Base-by-base conservation (phyloP, 2,113 vertebrate species). In the Pavo muticus region DNA sequence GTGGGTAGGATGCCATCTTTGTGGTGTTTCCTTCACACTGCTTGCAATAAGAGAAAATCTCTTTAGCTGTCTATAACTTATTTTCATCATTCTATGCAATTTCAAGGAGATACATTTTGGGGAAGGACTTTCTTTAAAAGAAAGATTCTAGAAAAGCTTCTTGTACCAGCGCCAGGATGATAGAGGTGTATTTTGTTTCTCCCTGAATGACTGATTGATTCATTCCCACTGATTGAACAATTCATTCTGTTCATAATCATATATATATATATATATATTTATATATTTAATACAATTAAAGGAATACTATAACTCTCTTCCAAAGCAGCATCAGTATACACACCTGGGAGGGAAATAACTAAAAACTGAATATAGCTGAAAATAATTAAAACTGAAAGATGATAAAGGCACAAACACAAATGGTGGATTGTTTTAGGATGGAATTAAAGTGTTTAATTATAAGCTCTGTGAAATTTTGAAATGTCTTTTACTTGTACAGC, bases 141-240 rank as follows among this genome's bases (percentile, higher is more conserved):
- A 79, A 57, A 10, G 52, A 54, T 17, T 54, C 52, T 54, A 54
- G 52, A 54, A 30, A 54, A 68, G 32, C 9, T 35, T 68, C 61
- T 8, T 82, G 20, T 40, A 32, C 40, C 5, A 71, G 1, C 54
- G 14, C 1, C 8, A 73, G 0, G 1, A 44, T 56, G 2, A 8
- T 48, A 54, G 54, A 60, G 29, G 37, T n/a, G 0, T 48, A 73
- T 32, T 42, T 65, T 61, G 1, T 52, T 67, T 69, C 10, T 47
- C 7, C 8, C 47, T 35, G 19, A 68, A 91, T 54, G 15, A 54
- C 27, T 54, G 52, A 54, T 54, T 54, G 52, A 54, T 54, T 54
- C 27, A 27, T 17, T 30, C 27, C 5, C 27, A 15, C 52, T 10
- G 27, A 29, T 10, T 54, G 52, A 54, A 30, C 15, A 17, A 16